These are phyloP conservation scores for Alauda arvensis DNA, from an alignment of 2,797 vertebrate genomes.

Conservation along the genomic window DNA sequence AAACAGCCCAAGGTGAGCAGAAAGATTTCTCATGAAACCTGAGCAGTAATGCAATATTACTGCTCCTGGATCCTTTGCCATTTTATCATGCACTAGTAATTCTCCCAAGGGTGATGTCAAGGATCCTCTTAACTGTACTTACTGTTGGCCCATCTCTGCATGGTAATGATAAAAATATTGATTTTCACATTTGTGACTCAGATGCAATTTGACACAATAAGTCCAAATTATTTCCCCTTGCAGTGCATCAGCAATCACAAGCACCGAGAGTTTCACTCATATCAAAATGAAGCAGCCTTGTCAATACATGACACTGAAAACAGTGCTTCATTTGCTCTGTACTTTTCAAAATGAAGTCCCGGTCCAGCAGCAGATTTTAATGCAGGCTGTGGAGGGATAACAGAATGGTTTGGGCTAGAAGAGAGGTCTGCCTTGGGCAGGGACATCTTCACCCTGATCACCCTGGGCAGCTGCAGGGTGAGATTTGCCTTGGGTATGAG, in stretches of 20 bases:
- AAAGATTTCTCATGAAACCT: conserved; percentile 12
- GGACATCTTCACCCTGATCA: not conserved
- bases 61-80: not conserved
- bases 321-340: not conserved
- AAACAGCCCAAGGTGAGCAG: not conserved
- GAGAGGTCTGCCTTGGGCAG: not conserved
- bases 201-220: not conserved
- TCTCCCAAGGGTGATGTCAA: conserved; percentile 1
- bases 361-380: not conserved
- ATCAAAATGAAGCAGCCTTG: not conserved
- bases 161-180: conserved; percentile 4
- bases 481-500: not conserved
- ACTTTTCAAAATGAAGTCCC: not conserved
- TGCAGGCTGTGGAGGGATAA: not conserved
- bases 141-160: not conserved
- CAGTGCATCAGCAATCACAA: not conserved
- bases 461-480: not conserved
- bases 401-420: not conserved
- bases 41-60: not conserved
- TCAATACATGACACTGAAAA: not conserved
- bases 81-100: not conserved
- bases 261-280: not conserved
- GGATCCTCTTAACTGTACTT: not conserved
- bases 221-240: not conserved
- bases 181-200: conserved; percentile 19